These are phyloP conservation scores for Adrianichthys oophorus DNA, from an alignment of 2,797 vertebrate species.

Conservation along the genomic window DNA sequence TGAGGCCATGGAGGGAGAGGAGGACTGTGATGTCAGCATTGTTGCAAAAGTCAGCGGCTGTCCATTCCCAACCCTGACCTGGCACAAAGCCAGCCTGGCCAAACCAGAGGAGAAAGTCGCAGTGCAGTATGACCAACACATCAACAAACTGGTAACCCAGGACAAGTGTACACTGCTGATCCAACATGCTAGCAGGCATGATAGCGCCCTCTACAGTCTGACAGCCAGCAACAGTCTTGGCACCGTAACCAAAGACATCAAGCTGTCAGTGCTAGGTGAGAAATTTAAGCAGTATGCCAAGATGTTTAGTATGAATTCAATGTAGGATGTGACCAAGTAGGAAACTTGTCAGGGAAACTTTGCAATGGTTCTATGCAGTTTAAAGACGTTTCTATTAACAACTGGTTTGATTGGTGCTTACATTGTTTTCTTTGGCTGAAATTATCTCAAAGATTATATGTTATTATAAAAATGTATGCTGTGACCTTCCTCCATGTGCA, in stretches of 20 bases:
- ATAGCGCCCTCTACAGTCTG: conserved; percentile 90
- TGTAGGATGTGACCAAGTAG: no score
- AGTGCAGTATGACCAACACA: conserved; percentile 88
- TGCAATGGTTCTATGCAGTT: no score
- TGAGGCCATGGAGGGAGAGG: conserved; percentile 92
- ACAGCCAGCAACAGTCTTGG: conserved; percentile 92
- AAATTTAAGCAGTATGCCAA: conserved; percentile 5
- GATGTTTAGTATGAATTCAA: no score
- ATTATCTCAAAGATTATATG: not conserved
- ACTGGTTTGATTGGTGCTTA: no score
- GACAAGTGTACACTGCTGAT: conserved; percentile 92
- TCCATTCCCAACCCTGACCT: conserved; percentile 91
- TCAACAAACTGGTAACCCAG: conserved; percentile 91
- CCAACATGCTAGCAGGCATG: conserved; percentile 88
- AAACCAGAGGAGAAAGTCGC: conserved; percentile 88
- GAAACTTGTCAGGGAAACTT: no score
- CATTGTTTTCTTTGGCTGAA: no score
- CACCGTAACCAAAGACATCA: conserved; percentile 89
- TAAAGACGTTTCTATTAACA: no score
- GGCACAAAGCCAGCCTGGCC: conserved; percentile 86
- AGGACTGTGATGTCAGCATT: conserved; percentile 90
- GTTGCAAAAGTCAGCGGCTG: conserved; percentile 94
- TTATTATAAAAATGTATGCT: not conserved
- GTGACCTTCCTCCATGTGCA: conserved; percentile 41
- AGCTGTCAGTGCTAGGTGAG: conserved; percentile 89